Base-by-base conservation (phyloP, 2,888 invertebrate genomes). In the Micoletzkya japonica region DNA sequence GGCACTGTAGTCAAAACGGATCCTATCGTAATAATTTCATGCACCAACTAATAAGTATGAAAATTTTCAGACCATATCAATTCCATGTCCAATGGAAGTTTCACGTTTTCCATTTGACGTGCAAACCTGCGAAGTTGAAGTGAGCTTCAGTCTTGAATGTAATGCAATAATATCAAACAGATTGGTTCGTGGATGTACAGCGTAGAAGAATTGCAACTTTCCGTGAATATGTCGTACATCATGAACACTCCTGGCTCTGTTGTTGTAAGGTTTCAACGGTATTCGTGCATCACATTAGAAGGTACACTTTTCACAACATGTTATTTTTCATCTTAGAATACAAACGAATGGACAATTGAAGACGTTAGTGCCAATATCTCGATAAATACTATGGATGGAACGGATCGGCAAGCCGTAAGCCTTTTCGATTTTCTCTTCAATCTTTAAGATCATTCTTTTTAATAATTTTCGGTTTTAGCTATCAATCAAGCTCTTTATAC, bases 161-260 rank as follows among this genome's bases (percentile, higher is more conserved):
- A n/a, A n/a, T n/a, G n/a, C n/a, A n/a, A n/a, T n/a, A n/a, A n/a
- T 44, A 6, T 34, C 20, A n/a, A 50, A 10, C 28, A 66, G 64
- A 54, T 66, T 2, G 64, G 64, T 28, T 54, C 64, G 17, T 66
- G 64, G 64, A 54, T 66, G 24, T 66, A 54, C 28, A 36, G 37
- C 4, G 17, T 52, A 36, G 54, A 52, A 28, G 64, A 66, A 17
- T 4, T 66, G 1, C 20, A 28, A 28, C 54, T 66, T 1, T 28
- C 24, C 3, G 26, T 66, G 14, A 54, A 66, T 26, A n/a, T n/a
- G n/a, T n/a, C 30, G 2, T 17, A 32, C 4, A 49, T 26, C n/a
- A n/a, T n/a, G n/a, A n/a, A n/a, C n/a, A n/a, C n/a, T n/a, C n/a
- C n/a, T n/a, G n/a, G n/a, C n/a, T n/a, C n/a, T n/a, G n/a, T n/a